phyloP scores from a whole-genome alignment of 2,888 invertebrate genomes.

The Lepetodrilus schrolli region DNA sequence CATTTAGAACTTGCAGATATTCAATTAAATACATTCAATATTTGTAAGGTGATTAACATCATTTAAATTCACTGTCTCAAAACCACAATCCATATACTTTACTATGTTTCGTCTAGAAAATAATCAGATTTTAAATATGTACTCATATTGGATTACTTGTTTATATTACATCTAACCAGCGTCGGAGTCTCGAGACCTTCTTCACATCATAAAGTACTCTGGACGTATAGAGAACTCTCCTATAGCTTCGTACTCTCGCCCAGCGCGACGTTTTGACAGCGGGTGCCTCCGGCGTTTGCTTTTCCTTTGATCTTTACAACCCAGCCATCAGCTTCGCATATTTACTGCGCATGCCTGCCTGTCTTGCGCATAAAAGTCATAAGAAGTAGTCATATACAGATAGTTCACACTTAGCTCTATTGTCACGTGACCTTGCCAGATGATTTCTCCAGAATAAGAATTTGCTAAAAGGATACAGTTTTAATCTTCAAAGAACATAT shows the following conservation, averaged over 20 bases:
- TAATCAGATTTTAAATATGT: too few relatives aligned
- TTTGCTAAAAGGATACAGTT: not conserved
- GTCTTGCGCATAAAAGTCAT: conserved; percentile 22
- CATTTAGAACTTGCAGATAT: too few relatives aligned
- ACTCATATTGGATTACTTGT: too few relatives aligned
- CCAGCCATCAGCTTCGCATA: not conserved
- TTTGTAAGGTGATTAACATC: too few relatives aligned
- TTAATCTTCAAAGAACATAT: not conserved
- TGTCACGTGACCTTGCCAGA: not conserved
- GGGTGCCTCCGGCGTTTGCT: not conserved
- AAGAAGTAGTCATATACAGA: conserved; percentile 22
- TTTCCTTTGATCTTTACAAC: conserved; percentile 15
- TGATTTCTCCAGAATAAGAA: conserved; percentile 22
- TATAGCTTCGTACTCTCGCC: conserved; percentile 14
- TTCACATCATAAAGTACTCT: too few relatives aligned
- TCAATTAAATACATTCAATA: too few relatives aligned
- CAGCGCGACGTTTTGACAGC: not conserved
- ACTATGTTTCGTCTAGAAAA: too few relatives aligned
- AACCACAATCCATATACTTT: too few relatives aligned
- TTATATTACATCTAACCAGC: too few relatives aligned
- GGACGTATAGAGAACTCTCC: not conserved
- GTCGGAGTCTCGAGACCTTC: too few relatives aligned
- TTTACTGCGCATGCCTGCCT: conserved; percentile 27
- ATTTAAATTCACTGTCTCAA: too few relatives aligned
- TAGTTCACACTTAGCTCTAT: conserved; percentile 6